These are phyloP conservation scores for Melanotaenia maccullochi DNA, from an alignment of 2,797 vertebrate species.

Conservation along the genomic window DNA sequence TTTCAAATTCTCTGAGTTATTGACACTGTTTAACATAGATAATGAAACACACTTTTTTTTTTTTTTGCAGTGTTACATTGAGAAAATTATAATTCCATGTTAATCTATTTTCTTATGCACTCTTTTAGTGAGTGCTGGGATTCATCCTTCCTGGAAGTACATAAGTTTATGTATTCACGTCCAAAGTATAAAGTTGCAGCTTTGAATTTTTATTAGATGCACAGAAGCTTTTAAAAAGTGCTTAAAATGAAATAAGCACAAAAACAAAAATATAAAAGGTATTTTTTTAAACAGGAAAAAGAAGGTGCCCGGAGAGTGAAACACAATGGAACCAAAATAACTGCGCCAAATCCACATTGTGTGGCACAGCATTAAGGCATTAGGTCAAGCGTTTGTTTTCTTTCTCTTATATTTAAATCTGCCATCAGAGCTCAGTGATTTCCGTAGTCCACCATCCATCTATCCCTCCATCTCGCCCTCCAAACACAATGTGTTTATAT, in stretches of 20 bases:
- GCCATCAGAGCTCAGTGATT: conserved; percentile 25
- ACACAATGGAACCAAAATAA: conserved; percentile 58
- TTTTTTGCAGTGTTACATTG: no score
- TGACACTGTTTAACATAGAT: no score
- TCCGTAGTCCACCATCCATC: conserved; percentile 25
- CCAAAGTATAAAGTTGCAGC: no score
- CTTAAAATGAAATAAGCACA: not conserved
- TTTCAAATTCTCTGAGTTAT: no score
- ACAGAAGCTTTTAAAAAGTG: not conserved
- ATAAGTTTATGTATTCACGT: not conserved
- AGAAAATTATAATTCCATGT: not conserved
- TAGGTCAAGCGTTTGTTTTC: conserved; percentile 48
- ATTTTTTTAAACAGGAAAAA: not conserved
- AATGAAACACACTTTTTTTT: no score
- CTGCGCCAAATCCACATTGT: conserved; percentile 17
- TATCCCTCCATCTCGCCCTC: conserved; percentile 27
- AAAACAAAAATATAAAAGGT: not conserved
- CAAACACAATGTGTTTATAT: conserved; percentile 64
- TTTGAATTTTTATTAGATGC: no score
- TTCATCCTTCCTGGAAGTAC: not conserved
- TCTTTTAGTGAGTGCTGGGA: not conserved
- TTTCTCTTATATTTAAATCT: conserved; percentile 56
- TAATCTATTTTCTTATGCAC: not conserved
- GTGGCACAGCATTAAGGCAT: conserved; percentile 3
- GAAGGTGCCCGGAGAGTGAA: not conserved